Evolutionary conservation across 2,888 invertebrate genomes (phyloP).

Genomic region (Norana najaformis): DNA sequence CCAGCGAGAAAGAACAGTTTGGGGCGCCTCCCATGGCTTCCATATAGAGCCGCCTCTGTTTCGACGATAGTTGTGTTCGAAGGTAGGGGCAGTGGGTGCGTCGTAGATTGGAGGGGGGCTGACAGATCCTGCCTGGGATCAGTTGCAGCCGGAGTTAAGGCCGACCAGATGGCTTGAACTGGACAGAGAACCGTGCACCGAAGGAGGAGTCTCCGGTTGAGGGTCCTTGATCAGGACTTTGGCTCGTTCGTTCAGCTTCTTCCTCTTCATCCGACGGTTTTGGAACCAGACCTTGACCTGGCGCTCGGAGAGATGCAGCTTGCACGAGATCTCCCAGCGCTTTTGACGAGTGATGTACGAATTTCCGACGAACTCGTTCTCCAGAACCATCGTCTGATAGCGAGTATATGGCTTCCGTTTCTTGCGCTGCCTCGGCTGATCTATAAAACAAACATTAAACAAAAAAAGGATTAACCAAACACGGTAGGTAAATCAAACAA

Average conservation of each 20-base stretch:
- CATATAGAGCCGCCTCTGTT: slow-evolving; percentile 2
- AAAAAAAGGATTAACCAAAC: too few relatives aligned
- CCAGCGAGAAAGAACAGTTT: background rate
- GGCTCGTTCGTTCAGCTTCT: slow-evolving; percentile 71
- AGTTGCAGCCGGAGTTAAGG: slow-evolving; percentile 18
- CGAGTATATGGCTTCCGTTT: slow-evolving; percentile 98
- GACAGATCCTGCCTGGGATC: background rate
- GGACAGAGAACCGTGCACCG: slow-evolving; percentile 15
- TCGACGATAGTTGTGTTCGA: background rate
- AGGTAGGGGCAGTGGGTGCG: background rate
- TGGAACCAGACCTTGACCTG: slow-evolving; percentile 94
- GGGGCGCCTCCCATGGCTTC: background rate
- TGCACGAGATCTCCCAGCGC: slow-evolving; percentile 95
- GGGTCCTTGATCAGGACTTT: slow-evolving; percentile 51
- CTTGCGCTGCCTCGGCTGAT: slow-evolving; percentile 68
- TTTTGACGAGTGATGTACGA: slow-evolving; percentile 98
- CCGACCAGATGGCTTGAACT: slow-evolving; percentile 1
- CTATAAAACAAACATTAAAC: slow-evolving; percentile 32
- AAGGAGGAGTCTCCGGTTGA: background rate
- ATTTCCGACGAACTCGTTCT: slow-evolving; percentile 97
- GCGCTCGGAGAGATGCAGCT: slow-evolving; percentile 91
- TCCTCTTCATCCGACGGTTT: slow-evolving; percentile 98
- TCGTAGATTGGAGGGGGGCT: background rate
- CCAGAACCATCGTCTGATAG: slow-evolving; percentile 93
- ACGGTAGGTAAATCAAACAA: too few relatives aligned